Percentiles rank a stretch among this genome's conserved stretches.
These are phyloP conservation scores for Sus cebifrons DNA, from an alignment of 2,797 vertebrate genomes.

Conservation along the genomic window DNA sequence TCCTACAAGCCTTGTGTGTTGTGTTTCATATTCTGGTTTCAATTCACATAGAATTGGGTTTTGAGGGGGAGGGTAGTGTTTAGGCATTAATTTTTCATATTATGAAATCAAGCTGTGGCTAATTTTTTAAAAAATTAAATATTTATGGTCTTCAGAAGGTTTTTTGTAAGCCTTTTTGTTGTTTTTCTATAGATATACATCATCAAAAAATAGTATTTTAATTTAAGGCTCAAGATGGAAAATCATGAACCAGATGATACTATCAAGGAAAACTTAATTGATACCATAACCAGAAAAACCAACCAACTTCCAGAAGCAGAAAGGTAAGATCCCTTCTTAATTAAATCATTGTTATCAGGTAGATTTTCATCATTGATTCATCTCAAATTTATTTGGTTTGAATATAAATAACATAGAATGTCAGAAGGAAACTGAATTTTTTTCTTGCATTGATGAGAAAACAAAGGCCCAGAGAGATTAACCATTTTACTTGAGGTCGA, in stretches of 20 bases:
- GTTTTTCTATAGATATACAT: conserved; percentile 13
- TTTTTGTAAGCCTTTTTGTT: conserved; percentile 22
- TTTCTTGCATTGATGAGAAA: conserved; percentile 67
- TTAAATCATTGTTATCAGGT: conserved; percentile 58
- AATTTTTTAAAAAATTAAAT: conserved; percentile 53
- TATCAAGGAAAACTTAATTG: conserved; percentile 58
- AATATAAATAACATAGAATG: not conserved
- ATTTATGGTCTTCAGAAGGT: not conserved
- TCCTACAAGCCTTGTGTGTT: not conserved
- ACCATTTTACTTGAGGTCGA: conserved; percentile 35
- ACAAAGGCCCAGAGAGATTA: not conserved
- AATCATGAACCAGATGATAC: conserved; percentile 69
- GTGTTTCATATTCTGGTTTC: conserved; percentile 51
- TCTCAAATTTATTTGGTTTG: conserved; percentile 47
- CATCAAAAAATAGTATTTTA: conserved; percentile 22
- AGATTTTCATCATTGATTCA: not conserved
- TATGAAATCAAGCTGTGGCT: conserved; percentile 14
- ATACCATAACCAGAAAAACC: conserved; percentile 82
- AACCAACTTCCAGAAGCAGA: conserved; percentile 88
- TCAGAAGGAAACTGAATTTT: conserved; percentile 32
- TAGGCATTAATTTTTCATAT: conserved; percentile 19
- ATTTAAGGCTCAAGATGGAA: conserved; percentile 86
- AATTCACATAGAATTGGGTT: not conserved
- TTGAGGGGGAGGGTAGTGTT: not conserved
- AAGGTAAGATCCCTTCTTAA: conserved; percentile 87